Base-by-base conservation (phyloP, 2,888 invertebrate species). In the Salticus scenicus region DNA sequence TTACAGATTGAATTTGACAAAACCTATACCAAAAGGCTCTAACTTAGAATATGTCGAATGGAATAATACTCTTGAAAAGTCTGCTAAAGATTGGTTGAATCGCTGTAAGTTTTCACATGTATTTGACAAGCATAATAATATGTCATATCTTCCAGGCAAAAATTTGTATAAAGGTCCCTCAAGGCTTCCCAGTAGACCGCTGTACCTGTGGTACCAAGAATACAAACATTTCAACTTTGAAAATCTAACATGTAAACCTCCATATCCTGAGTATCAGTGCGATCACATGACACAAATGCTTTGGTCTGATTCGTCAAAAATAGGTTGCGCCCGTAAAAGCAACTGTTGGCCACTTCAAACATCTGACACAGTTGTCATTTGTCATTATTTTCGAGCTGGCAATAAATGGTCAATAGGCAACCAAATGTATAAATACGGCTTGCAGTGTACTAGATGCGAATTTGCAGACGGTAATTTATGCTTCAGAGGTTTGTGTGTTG, bases 351-450 rank as follows among this genome's bases (percentile, higher is more conserved):
- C 71, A 0, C 7, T 0, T 12, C 12, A 41, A 12, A 5, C 2
- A 10, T 10, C 4, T 0, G 0, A 17, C 0, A 24, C 24, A n/a
- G 12, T 72, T 10, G 14, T 42, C 24, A 30, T 1, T 24, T 70
- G 69, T 37, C 72, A 72, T 27, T 79, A 72, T n/a, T 24, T 41
- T 1, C 20, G 42, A n/a, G 17, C n/a, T n/a, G 79, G 64, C n/a
- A 20, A 30, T 17, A 8, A 10, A 0, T 37, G 37, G 37, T 10
- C 4, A 12, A 24, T 5, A 24, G 24, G 5, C 4, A 4, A 8
- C 5, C 24, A 17, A 0, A 17, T 71, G 2, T 72, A 66, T 41
- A 5, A 27, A 2, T 30, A 33, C 17, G 79, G 79, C 30, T 63
- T 2, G 17, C 72, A 63, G 0, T 79, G 79, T n/a, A 66, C 71